Evolutionary conservation across 2,888 invertebrate genomes (phyloP), one percentile per base, ranked within the genome.

Genomic region (Dendrolimus pini): DNA sequence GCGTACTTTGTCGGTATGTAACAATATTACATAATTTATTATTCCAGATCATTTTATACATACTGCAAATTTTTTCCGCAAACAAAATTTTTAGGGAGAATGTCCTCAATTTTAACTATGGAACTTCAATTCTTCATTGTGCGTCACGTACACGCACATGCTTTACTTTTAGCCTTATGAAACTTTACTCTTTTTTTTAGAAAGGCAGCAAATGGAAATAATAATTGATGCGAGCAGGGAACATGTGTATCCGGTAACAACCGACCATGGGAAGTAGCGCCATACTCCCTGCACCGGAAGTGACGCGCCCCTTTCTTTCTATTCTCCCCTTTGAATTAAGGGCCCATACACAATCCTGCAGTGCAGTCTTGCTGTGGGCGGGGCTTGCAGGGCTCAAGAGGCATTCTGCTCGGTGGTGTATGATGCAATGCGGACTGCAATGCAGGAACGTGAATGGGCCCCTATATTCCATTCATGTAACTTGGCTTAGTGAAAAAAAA

Each of bases 181-280:
- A 30, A 30, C 30, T 6, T 30, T 30, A 30, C 3, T 30, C 30
- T 30, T 30, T 30, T 72, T 72, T 69, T 68, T 67, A 66, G 81
- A 85, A 84, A 85, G 85, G 78, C 80, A 74, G 77, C 82, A 82
- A 82, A 82, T 84, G 85, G 85, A 86, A 88, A 86, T 82, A 83
- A 84, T 85, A 87, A 88, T 87, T 85, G 83, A 83, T 80, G 75
- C 77, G 75, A 81, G 78, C 79, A 79, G 81, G 82, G 81, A 83
- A 81, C 86, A 83, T 74, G 71, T 77, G 82, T 80, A 80, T 89
- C 89, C 89, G 84, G 80, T 76, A 83, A 73, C 73, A 70, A 68
- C 66, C 66, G 64, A 60, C 78, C 71, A 71, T 70, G 83, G 86
- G 87, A 85, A 88, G 84, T 83, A 80, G 71, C 78, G 80, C 82